Base-by-base conservation (phyloP, 2,888 invertebrate species). In the Drosophila ustulata region DNA sequence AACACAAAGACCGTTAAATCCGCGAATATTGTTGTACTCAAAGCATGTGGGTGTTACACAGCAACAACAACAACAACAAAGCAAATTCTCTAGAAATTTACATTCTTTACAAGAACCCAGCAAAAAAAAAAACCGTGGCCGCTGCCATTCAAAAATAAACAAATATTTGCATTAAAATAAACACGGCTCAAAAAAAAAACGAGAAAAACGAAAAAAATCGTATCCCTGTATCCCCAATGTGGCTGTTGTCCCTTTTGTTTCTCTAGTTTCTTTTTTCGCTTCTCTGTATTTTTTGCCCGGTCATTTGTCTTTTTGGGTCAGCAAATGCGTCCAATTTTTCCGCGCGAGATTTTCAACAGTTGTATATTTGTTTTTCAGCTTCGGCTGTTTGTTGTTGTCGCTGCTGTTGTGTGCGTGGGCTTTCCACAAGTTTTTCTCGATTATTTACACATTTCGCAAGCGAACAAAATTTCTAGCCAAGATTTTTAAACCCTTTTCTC, bases 111-210 rank as follows among this genome's bases (percentile, higher is more conserved):
- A 53, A 67, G 43, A 37, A 63, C 18, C 13, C 9, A 23, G 0
- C 28, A 25, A 30, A 61, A 47, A 53, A 63, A 55, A 39, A 34
- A 18, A 18, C 26, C 57, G 52, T 41, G 18, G 43, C 43, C 43
- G n/a, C n/a, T 25, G 67, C 71, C 64, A 78, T 69, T 78, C 68
- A 67, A 66, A 83, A 88, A 84, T 86, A 88, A 85, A 82, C 83
- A 88, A 84, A 84, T 86, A 84, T 84, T 88, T 88, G 83, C 73
- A 82, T 86, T 71, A 70, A 84, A 86, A 84, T 80, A 84, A 88
- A 88, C 87, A 86, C 64, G 56, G 53, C 53, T n/a, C 8, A 45
- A 23, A 58, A 45, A 37, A 37, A 37, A 37, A 34, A 9, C n/a
- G n/a, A n/a, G n/a, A 23, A 37, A 46, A 66, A 41, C 18, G 18